phyloP scores from a whole-genome alignment of 1,140 invertebrate genomes.

The Choristoneura fumiferana region DNA sequence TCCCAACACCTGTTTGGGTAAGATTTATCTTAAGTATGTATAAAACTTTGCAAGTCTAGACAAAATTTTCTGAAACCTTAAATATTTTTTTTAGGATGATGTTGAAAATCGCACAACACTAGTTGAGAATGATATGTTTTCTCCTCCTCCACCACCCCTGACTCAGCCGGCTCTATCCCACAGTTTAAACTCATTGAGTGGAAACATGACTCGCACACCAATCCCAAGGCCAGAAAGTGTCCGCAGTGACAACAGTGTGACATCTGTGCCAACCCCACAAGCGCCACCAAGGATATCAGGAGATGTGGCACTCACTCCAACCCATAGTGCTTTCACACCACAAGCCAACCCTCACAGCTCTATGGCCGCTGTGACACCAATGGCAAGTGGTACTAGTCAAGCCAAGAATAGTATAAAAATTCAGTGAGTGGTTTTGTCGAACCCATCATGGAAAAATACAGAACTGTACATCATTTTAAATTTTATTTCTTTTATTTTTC shows the following conservation, averaged over 20 bases:
- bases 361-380: slow-evolving; percentile 67
- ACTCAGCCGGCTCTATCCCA: not conserved
- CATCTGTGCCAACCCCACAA: not conserved
- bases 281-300: slow-evolving; percentile 50
- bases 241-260: slow-evolving; percentile 3
- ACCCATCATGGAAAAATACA: no score
- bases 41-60: not conserved
- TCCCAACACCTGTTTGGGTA: slow-evolving; percentile 14
- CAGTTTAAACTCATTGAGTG: not conserved
- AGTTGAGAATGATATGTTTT: slow-evolving; percentile 9
- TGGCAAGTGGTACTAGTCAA: slow-evolving; percentile 68
- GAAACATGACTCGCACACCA: not conserved
- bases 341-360: slow-evolving; percentile 68
- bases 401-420: slow-evolving; percentile 74
- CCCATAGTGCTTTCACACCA: slow-evolving; percentile 56
- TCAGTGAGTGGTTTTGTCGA: slow-evolving; percentile 58
- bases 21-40: not conserved
- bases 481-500: slow-evolving; percentile 20
- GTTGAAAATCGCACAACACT: not conserved
- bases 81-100: not conserved
- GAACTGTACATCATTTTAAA: not conserved
- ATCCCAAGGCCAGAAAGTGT: not conserved
- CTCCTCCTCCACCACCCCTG: not conserved
- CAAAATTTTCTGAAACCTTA: not conserved
- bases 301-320: slow-evolving; percentile 60